Conservation (phyloP, 2,888 invertebrate genomes). For the Latheticus oryzae region DNA sequence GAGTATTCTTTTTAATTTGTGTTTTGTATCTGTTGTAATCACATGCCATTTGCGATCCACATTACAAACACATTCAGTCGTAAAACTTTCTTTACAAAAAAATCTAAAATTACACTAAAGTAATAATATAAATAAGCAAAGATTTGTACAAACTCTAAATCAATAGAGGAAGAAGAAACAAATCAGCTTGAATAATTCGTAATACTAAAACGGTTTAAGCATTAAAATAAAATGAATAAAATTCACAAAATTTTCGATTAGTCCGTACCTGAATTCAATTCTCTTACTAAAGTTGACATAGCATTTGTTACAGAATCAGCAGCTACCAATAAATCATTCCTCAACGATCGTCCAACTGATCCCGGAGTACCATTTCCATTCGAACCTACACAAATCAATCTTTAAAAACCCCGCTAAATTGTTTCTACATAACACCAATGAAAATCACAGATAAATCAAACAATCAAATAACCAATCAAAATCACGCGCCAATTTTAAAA, state of each 20-base stretch:
- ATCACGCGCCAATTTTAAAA: no score
- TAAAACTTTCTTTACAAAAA: slow-evolving; percentile 35
- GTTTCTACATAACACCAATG: no score
- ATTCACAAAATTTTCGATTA: slow-evolving; percentile 41
- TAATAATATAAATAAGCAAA: slow-evolving; percentile 41
- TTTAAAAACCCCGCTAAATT: no score
- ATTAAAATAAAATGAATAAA: slow-evolving; percentile 41
- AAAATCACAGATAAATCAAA: no score
- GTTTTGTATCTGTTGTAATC: slow-evolving; percentile 32
- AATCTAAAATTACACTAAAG: slow-evolving; percentile 10
- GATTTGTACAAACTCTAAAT: slow-evolving; percentile 41
- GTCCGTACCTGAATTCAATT: slow-evolving; percentile 89
- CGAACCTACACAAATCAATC: no score
- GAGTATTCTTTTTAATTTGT: slow-evolving; percentile 38
- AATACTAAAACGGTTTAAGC: slow-evolving; percentile 48
- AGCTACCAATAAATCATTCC: slow-evolving; percentile 91
- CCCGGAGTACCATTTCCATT: slow-evolving; percentile 58
- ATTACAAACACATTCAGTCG: slow-evolving; percentile 38
- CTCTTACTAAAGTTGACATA: slow-evolving; percentile 96
- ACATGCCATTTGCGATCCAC: slow-evolving; percentile 40
- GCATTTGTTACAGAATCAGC: slow-evolving; percentile 98
- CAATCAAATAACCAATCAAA: no score
- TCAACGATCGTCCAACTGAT: slow-evolving; percentile 72
- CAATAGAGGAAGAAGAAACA: slow-evolving; percentile 33
- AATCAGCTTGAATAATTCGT: slow-evolving; percentile 32